Percentiles rank a stretch among this genome's conserved stretches.
These are phyloP conservation scores for Papilio xuthus DNA, from an alignment of 1,140 invertebrate species.

Conservation along the genomic window DNA sequence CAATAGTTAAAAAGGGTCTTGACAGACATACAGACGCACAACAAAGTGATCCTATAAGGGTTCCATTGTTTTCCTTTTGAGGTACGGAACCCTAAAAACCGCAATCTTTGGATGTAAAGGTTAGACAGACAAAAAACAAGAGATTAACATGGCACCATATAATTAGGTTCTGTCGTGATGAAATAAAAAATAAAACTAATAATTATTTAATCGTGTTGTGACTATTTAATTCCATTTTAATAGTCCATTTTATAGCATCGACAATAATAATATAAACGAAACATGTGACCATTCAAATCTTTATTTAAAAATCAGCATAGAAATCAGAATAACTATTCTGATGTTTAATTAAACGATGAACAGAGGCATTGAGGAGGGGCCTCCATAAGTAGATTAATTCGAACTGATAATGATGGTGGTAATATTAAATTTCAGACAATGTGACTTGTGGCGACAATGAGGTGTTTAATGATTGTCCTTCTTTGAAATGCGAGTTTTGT, in stretches of 20 bases:
- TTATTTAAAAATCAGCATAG: too few relatives aligned
- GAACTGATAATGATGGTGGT: background rate
- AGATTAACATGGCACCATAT: too few relatives aligned
- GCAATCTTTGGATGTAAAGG: background rate
- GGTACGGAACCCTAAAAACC: too few relatives aligned
- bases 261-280: background rate
- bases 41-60: too few relatives aligned
- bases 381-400: background rate
- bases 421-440: background rate
- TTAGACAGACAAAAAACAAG: background rate
- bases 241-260: too few relatives aligned
- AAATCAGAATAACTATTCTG: too few relatives aligned
- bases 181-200: background rate
- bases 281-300: background rate
- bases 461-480: constrained; percentile 51
- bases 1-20: too few relatives aligned
- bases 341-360: too few relatives aligned
- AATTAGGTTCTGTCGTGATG: background rate
- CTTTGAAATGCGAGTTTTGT: constrained; percentile 47
- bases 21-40: too few relatives aligned
- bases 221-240: too few relatives aligned
- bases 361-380: background rate
- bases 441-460: constrained; percentile 45
- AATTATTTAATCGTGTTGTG: background rate
- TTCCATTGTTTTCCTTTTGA: too few relatives aligned